Percentiles rank a stretch among this genome's conserved stretches.
phyloP scores from a whole-genome alignment of 1,140 invertebrate genomes.

The Rhopalosiphum padi region DNA sequence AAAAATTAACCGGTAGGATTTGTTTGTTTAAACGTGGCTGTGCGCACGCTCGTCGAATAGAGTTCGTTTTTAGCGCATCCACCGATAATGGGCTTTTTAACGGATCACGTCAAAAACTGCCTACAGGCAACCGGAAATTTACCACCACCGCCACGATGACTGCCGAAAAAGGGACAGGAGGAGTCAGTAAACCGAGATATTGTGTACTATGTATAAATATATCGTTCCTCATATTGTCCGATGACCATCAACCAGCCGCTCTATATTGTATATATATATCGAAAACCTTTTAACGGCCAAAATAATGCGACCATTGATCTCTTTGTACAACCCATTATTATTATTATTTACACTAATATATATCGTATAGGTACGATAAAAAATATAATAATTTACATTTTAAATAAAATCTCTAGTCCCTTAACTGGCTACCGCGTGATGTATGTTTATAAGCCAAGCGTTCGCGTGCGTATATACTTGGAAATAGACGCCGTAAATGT shows the following conservation, averaged over 20 bases:
- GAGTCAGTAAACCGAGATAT: neutral
- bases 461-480: no score
- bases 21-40: neutral
- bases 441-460: neutral
- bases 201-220: neutral
- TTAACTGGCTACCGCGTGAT: neutral
- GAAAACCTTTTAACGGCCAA: neutral
- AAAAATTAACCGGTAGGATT: neutral
- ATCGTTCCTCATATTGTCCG: neutral
- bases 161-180: neutral
- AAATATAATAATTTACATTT: neutral
- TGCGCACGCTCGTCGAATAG: neutral
- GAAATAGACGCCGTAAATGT: neutral
- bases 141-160: neutral
- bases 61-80: neutral
- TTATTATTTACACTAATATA: neutral
- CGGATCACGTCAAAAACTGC: neutral
- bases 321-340: neutral
- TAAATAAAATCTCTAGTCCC: neutral
- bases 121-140: neutral
- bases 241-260: neutral
- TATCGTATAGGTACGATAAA: neutral
- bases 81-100: constrained; percentile 29
- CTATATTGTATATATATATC: no score
- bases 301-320: neutral